Evolutionary conservation across 2,888 invertebrate genomes (phyloP).

Genomic region (Clanis bilineata): DNA sequence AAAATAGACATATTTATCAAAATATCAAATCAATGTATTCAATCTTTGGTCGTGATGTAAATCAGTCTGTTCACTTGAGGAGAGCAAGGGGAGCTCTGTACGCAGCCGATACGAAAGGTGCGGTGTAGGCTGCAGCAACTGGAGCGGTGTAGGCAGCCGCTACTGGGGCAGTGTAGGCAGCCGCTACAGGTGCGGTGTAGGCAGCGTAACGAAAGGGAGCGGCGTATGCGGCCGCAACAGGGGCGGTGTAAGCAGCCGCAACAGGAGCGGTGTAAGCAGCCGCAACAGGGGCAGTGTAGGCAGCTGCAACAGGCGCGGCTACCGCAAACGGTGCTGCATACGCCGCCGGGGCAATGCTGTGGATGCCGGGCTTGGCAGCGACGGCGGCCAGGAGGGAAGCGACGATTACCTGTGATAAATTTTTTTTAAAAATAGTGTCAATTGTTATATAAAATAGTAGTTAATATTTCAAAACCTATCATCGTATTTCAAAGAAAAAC

Average conservation of each 20-base stretch:
- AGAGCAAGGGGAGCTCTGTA: constrained; percentile 40
- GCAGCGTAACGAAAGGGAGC: constrained; percentile 34
- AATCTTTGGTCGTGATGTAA: neutral
- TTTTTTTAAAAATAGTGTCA: neutral
- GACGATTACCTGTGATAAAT: constrained; percentile 54
- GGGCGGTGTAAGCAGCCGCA: constrained; percentile 34
- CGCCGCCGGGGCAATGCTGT: neutral
- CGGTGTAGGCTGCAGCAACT: constrained; percentile 43
- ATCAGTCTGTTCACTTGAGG: constrained; percentile 27
- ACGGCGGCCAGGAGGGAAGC: constrained; percentile 60
- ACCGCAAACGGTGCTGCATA: constrained; percentile 31
- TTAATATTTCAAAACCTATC: neutral
- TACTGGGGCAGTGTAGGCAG: constrained; percentile 39
- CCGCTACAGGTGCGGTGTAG: constrained; percentile 44
- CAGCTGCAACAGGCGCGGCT: constrained; percentile 60
- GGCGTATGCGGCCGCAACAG: constrained; percentile 44
- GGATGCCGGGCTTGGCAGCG: constrained; percentile 69
- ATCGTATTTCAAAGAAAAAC: neutral
- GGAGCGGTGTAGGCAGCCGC: constrained; percentile 42
- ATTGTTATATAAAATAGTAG: neutral
- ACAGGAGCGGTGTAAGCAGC: constrained; percentile 38
- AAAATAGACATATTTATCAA: neutral
- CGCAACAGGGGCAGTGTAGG: constrained; percentile 53
- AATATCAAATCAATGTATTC: constrained; percentile 6
- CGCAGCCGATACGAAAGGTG: constrained; percentile 35